Base-by-base conservation (phyloP, 1,140 invertebrate species). In the Drosophila ohnishii region DNA sequence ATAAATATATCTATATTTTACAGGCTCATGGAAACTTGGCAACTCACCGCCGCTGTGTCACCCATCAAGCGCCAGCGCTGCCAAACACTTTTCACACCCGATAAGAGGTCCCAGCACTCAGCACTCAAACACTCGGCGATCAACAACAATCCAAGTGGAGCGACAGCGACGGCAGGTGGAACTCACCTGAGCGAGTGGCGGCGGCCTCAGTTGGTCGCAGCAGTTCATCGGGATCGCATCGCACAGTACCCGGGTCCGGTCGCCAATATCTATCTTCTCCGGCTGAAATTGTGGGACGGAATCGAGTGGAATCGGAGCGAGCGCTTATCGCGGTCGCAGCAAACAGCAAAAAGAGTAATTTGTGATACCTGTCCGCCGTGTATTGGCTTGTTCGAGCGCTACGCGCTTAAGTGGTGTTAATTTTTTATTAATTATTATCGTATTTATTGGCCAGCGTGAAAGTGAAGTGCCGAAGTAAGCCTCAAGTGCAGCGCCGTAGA, bases 341-440 rank as follows among this genome's bases (percentile, higher is more conserved):
- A 45, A 47, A 47, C 45, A n/a, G 22, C 14, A 32, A 30, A 84
- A 85, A 89, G 85, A 88, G 84, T 88, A 89, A 88, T 88, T 88
- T 88, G 84, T 88, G 85, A 89, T 87, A 87, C 80, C 83, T 87
- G 84, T 88, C 83, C 75, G 79, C 66, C 64, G 66, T 82, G 79
- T 84, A 88, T 88, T 88, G 84, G 77, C 66, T 79, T 86, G 79
- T 86, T 72, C 39, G 42, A 62, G 75, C 67, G 60, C 64, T 60
- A 83, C 73, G 74, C 62, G 84, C 85, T 88, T 88, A 88, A 88
- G 85, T 88, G 84, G 80, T 88, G 80, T 89, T 88, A 88, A 88
- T 88, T 87, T 88, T 80, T 72, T 78, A 83, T 84, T 88, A 88
- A 88, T 88, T 88, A 88, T 87, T 87, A 87, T 87, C 83, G 84